phyloP scores from a whole-genome alignment of 1,140 invertebrate species.

The Tetragnatha versicolor region DNA sequence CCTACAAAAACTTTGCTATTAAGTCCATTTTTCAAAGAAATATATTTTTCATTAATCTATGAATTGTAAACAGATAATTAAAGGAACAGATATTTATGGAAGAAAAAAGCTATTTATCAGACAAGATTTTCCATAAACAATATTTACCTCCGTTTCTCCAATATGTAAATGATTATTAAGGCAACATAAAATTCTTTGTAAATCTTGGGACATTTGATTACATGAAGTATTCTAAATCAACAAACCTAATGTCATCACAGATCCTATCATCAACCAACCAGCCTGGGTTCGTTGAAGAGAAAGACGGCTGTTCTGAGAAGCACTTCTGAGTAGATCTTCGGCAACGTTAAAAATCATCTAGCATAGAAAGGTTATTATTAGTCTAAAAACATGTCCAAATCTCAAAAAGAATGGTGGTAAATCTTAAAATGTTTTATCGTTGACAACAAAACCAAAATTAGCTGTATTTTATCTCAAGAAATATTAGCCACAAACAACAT shows the following conservation, averaged over 20 bases:
- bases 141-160: neutral
- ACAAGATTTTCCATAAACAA: neutral
- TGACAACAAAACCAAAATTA: too few relatives aligned
- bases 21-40: too few relatives aligned
- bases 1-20: constrained; percentile 72
- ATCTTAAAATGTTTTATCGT: too few relatives aligned
- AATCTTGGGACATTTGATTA: neutral
- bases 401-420: too few relatives aligned
- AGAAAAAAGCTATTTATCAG: too few relatives aligned
- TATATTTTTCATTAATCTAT: too few relatives aligned
- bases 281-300: constrained; percentile 94
- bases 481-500: too few relatives aligned
- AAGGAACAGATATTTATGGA: too few relatives aligned
- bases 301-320: constrained; percentile 94
- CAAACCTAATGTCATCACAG: constrained; percentile 92
- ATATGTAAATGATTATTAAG: neutral
- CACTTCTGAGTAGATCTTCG: constrained; percentile 94
- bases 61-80: too few relatives aligned
- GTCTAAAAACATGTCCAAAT: too few relatives aligned
- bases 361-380: too few relatives aligned
- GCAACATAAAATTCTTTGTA: neutral
- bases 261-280: constrained; percentile 95
- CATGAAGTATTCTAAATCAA: neutral
- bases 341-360: constrained; percentile 93
- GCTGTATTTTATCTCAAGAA: too few relatives aligned